Evolutionary conservation across 2,797 vertebrate species (phyloP).

Genomic region (Simalia tracyae): DNA sequence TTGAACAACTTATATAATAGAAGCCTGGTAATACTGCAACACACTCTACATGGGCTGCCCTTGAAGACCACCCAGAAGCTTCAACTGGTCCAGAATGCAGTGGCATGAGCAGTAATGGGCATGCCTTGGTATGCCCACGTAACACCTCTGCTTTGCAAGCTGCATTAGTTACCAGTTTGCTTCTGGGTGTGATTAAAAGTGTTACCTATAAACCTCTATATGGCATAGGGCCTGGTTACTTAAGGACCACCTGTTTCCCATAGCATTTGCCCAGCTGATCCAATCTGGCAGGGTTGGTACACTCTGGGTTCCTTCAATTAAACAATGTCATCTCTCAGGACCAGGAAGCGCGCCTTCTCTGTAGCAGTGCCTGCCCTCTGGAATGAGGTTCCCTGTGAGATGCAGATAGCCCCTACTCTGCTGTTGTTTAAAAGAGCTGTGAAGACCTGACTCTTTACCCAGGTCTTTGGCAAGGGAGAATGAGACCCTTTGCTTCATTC

Average conservation of each 20-base stretch:
- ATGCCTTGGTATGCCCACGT: not conserved
- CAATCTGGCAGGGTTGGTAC: not conserved
- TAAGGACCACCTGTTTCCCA: not conserved
- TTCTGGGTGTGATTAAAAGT: not conserved
- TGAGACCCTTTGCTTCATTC: not conserved
- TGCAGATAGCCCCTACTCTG: not conserved
- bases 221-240: not conserved
- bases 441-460: not conserved
- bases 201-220: not conserved
- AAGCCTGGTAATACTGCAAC: not conserved
- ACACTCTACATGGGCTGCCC: not conserved
- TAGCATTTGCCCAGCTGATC: not conserved
- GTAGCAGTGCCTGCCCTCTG: not conserved
- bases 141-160: not conserved
- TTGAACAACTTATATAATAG: not conserved
- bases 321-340: not conserved
- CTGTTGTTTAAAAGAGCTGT: not conserved
- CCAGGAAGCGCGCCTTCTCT: not conserved
- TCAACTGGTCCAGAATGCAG: not conserved
- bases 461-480: not conserved
- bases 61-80: not conserved
- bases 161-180: not conserved
- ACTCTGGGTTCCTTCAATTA: not conserved
- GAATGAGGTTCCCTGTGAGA: not conserved
- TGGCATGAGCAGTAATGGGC: not conserved